Evolutionary conservation across 1,140 invertebrate species (phyloP), one percentile per base, ranked within the genome.

Genomic region (Pinna nobilis): DNA sequence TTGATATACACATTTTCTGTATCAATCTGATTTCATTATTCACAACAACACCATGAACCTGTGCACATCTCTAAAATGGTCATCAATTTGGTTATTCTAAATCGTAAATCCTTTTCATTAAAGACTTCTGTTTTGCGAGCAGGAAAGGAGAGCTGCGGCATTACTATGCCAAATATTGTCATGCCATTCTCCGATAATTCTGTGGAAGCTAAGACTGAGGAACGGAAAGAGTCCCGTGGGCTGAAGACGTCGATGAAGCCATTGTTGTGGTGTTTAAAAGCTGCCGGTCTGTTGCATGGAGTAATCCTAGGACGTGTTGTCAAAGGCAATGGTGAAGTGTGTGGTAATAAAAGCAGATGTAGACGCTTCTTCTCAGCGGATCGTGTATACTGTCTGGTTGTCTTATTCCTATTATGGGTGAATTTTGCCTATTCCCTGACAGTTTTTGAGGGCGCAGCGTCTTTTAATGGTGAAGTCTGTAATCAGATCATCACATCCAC

Each of bases 401-500:
- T 72, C 23, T 41, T 73, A 37, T n/a, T 68, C 39, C 33, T 77
- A n/a, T 47, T 77, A 15, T 71, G 64, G 50, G 59, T 32, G 11
- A 77, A 77, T 51, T 63, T 77, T 18, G 70, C 25, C 0, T 33
- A 61, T 28, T 50, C 70, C 0, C 59, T 77, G 11, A 35, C 59
- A 13, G 20, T 59, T 3, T 72, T 77, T 37, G n/a, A 25, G 18
- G 33, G n/a, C 11, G 65, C 65, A 2, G 69, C 63, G 9, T n/a
- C 41, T 28, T 77, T 77, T 57, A 50, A 77, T 51, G 75, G 75
- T 15, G 25, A 50, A 6, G 69, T 77, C 5, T 77, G 75, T 65
- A 77, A 77, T 32, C 64, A 77, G 28, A 69, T 77, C 13, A 72
- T 77, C 3, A 77, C 75, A 0, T 15, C 57, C 1, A 72, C 60